phyloP scores from a whole-genome alignment of 2,797 vertebrate genomes.

The Aphelocoma californica region DNA sequence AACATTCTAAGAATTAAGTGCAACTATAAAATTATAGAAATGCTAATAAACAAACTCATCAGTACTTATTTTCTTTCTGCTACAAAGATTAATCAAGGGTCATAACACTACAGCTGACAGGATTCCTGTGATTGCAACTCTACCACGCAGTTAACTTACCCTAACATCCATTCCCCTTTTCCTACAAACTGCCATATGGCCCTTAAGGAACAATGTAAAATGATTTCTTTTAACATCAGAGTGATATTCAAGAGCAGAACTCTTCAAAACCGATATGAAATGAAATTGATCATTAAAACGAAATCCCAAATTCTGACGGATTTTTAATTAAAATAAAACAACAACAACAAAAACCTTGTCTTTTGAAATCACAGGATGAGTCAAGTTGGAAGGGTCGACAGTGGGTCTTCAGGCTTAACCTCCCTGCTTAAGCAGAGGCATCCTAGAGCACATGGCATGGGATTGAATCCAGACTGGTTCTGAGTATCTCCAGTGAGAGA shows the following conservation, averaged over 20 bases:
- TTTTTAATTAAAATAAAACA: not conserved
- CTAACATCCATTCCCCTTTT: not conserved
- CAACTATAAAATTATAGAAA: slow-evolving; percentile 3
- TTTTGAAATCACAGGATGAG: not conserved
- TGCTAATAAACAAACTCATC: slow-evolving; percentile 17
- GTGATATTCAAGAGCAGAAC: not conserved
- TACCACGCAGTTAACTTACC: not conserved
- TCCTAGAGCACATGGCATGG: rapidly evolving
- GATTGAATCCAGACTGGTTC: not conserved
- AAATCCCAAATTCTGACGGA: not conserved
- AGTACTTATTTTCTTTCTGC: not conserved
- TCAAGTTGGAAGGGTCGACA: not conserved
- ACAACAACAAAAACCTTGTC: not conserved
- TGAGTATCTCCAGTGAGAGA: too few relatives aligned
- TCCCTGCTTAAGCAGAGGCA: not conserved
- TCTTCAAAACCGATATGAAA: not conserved
- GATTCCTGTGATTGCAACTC: not conserved
- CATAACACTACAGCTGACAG: not conserved
- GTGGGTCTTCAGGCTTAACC: not conserved
- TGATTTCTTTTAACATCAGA: not conserved
- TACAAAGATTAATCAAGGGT: slow-evolving; percentile 29
- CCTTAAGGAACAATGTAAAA: not conserved
- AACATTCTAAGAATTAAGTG: not conserved
- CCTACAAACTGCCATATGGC: not conserved
- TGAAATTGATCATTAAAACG: not conserved